Evolutionary conservation across 2,797 vertebrate species (phyloP), one percentile per base, ranked within the genome.

Genomic region (Acipenser transmontanus): DNA sequence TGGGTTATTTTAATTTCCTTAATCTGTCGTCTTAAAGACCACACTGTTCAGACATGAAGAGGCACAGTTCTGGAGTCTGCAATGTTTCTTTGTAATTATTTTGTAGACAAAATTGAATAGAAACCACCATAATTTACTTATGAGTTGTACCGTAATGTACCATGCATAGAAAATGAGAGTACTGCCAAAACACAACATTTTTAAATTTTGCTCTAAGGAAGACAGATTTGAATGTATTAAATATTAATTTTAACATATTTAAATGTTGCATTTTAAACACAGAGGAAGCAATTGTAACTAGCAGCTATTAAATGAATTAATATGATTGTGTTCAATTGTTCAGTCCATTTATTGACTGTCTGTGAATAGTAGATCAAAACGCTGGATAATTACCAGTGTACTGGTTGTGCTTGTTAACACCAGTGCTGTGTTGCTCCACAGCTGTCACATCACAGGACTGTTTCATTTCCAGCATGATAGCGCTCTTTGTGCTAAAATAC

Each of bases 351-450:
- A 88, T 88, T 78, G 83, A 88, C 87, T 87, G 86, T 87, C 85
- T 89, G 85, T 82, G 82, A 86, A 87, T 54, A 78, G 81, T 76
- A 85, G 80, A 86, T 79, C 78, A 85, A 80, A 83, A 87, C 85
- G 84, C 87, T 84, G 79, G 78, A 83, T 90, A 86, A 88, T 91
- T 89, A 87, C 84, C 78, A 76, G 77, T 73, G 75, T 76, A 76
- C 81, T 84, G 82, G 83, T 86, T 86, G 84, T 85, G 83, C 88
- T 89, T 87, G 85, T 90, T 88, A 89, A 85, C 84, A 84, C 82
- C 83, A 81, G 84, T 77, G 84, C 85, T 86, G 85, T 82, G 87
- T 84, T 87, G 85, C 84, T 86, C 84, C 72, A 78, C 85, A 82
- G 82, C 85, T 88, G 86, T 85, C 84, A 88, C 84, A 83, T 85